Percentiles rank a stretch among this genome's conserved stretches.
Conservation (phyloP, 2,797 vertebrate genomes). For the Gambelia wislizenii region DNA sequence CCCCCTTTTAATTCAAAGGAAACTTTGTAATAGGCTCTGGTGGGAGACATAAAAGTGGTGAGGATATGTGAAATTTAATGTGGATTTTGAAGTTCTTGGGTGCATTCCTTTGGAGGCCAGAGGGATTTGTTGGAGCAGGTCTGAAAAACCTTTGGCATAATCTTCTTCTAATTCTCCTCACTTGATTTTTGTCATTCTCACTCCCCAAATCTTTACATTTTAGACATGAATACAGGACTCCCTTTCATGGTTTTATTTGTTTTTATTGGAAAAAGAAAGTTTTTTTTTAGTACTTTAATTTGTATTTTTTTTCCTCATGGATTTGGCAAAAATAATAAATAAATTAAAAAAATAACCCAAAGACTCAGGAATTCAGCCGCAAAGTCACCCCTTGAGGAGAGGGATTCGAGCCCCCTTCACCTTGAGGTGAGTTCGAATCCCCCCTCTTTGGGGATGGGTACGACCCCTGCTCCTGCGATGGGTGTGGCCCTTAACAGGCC, state of each 20-base stretch:
- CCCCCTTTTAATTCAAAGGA: no score
- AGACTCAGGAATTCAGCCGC: slow-evolving; percentile 18
- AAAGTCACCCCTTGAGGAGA: background rate
- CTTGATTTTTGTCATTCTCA: background rate
- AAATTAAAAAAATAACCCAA: slow-evolving; percentile 41
- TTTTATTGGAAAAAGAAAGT: slow-evolving; percentile 51
- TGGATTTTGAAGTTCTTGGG: background rate
- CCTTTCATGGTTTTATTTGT: slow-evolving; percentile 15
- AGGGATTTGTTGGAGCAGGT: background rate
- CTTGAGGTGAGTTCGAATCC: background rate
- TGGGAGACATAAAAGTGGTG: no score
- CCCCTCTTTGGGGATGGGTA: background rate
- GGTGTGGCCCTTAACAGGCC: background rate
- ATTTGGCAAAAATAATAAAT: slow-evolving; percentile 50
- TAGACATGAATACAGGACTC: background rate
- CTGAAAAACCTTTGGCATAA: background rate
- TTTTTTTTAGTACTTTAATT: slow-evolving; percentile 40
- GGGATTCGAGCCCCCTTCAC: background rate
- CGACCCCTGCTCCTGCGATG: slow-evolving; percentile 23
- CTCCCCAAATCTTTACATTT: background rate
- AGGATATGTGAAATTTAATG: background rate
- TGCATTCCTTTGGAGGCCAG: background rate
- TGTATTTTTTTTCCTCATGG: slow-evolving; percentile 28
- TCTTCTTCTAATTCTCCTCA: background rate
- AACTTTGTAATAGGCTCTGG: no score